Evolutionary conservation across 1,140 invertebrate genomes (phyloP).

Genomic region (Eueides isabella): DNA sequence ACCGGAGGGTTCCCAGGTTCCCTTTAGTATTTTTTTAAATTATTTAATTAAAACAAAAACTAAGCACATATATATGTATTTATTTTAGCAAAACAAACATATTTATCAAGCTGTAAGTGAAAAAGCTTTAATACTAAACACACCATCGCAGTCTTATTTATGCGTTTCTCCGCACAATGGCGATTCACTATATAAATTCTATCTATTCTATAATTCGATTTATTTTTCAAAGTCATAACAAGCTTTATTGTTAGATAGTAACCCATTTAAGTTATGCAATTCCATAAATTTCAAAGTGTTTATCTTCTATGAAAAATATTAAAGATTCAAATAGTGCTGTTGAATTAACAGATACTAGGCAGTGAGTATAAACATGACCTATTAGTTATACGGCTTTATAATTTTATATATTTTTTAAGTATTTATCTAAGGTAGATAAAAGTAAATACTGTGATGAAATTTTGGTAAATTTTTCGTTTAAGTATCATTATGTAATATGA

Average conservation of each 20-base stretch:
- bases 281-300: conserved; percentile 49
- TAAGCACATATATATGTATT: no score
- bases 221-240: conserved; percentile 54
- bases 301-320: conserved; percentile 53
- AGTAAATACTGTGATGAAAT: no score
- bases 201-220: conserved; percentile 46
- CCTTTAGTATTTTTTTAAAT: no score
- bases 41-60: no score
- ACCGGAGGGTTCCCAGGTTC: no score
- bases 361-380: not conserved
- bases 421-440: no score
- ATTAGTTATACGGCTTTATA: conserved; percentile 15
- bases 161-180: conserved; percentile 37
- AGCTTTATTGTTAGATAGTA: conserved; percentile 40
- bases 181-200: conserved; percentile 40
- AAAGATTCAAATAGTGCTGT: conserved; percentile 52
- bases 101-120: conserved; percentile 30
- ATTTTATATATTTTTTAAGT: not conserved
- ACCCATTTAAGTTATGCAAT: conserved; percentile 49
- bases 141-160: conserved; percentile 41
- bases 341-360: conserved; percentile 19
- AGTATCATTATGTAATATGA: no score
- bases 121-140: conserved; percentile 33
- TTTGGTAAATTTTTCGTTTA: no score
- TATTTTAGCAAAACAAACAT: conserved; percentile 13